phyloP scores from a whole-genome alignment of 1,140 invertebrate genomes.

The Patella vulgata region DNA sequence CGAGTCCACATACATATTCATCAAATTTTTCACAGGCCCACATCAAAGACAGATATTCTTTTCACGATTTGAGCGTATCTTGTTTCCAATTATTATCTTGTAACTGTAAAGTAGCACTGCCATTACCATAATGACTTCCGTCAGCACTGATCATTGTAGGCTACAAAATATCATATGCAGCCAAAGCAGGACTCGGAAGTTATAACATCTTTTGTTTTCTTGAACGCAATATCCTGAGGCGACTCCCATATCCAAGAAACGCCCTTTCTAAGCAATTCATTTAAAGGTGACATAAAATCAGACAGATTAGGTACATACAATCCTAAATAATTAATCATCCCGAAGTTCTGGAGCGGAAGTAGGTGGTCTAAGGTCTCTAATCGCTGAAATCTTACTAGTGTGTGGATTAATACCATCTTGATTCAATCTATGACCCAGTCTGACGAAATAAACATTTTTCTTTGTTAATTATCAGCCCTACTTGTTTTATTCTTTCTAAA shows the following conservation, averaged over 20 bases:
- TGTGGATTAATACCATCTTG: too few relatives aligned
- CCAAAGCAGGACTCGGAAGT: too few relatives aligned
- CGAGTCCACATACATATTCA: slow-evolving; percentile 66
- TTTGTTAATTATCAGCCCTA: slow-evolving; percentile 9
- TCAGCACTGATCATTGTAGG: slow-evolving; percentile 25
- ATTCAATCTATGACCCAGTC: too few relatives aligned
- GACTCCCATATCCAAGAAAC: too few relatives aligned
- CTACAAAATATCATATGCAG: slow-evolving; percentile 19
- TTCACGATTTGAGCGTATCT: slow-evolving; percentile 65
- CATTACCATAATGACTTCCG: slow-evolving; percentile 29
- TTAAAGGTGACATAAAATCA: too few relatives aligned
- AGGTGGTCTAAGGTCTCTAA: too few relatives aligned
- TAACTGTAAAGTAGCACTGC: slow-evolving; percentile 28
- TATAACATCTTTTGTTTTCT: too few relatives aligned
- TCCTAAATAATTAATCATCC: too few relatives aligned
- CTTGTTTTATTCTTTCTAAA: slow-evolving; percentile 18
- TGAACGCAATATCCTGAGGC: slow-evolving; percentile 32
- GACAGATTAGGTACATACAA: too few relatives aligned
- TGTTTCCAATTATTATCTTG: slow-evolving; percentile 33
- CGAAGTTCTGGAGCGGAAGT: too few relatives aligned
- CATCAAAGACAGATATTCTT: slow-evolving; percentile 70
- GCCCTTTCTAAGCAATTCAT: too few relatives aligned
- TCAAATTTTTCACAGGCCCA: slow-evolving; percentile 70
- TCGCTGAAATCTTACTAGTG: too few relatives aligned
- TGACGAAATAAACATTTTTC: slow-evolving; percentile 5